Conservation (phyloP, 2,113 vertebrate species). For the Paramisgurnus dabryanus region DNA sequence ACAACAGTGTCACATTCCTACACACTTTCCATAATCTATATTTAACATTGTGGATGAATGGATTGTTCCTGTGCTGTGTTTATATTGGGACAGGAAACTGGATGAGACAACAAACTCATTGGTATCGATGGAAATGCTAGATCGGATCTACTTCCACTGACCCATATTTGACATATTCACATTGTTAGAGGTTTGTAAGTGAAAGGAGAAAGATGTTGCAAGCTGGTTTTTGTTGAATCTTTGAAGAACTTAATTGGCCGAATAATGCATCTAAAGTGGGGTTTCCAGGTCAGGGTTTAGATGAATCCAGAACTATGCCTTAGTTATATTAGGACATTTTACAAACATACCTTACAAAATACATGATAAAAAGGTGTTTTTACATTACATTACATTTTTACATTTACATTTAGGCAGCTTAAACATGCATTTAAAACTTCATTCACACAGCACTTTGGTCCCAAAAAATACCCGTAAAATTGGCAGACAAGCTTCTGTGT, state of each 20-base stretch:
- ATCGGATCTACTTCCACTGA: neutral
- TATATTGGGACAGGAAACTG: neutral
- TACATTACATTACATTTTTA: too few species aligned
- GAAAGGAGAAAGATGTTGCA: neutral
- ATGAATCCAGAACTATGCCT: too few species aligned
- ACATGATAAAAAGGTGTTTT: too few species aligned
- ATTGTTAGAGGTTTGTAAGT: neutral
- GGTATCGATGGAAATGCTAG: neutral
- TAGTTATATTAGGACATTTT: too few species aligned
- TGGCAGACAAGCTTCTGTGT: too few species aligned
- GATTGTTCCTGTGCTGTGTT: slow-evolving; percentile 43
- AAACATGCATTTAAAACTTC: too few species aligned
- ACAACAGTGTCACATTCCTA: neutral
- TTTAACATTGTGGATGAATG: slow-evolving; percentile 23
- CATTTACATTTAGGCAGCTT: too few species aligned
- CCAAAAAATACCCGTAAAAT: too few species aligned
- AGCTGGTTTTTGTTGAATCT: neutral
- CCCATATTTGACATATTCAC: neutral
- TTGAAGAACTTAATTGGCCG: neutral
- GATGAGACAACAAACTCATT: neutral
- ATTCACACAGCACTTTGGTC: too few species aligned
- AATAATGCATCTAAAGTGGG: neutral
- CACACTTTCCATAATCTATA: slow-evolving; percentile 31
- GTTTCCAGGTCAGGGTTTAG: too few species aligned
- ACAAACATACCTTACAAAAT: too few species aligned